A percentile compares a stretch with the other conserved stretches of the same genome.
phyloP scores from a whole-genome alignment of 1,140 invertebrate genomes.

The Drosophila bocki region DNA sequence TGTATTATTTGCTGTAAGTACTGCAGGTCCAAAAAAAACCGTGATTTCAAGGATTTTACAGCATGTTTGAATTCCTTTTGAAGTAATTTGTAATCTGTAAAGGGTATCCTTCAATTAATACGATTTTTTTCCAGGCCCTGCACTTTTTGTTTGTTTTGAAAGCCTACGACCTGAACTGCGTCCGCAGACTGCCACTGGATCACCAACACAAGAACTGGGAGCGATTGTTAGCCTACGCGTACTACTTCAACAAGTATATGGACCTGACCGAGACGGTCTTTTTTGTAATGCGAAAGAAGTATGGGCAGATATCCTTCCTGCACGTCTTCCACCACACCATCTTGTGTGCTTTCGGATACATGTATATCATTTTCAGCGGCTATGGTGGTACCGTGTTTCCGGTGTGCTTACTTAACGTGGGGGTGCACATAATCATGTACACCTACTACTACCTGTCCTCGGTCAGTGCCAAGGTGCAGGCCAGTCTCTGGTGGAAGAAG shows the following conservation, averaged over 20 bases:
- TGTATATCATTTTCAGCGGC: slow-evolving; percentile 17
- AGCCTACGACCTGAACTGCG: slow-evolving; percentile 36
- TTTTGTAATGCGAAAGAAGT: slow-evolving; percentile 62
- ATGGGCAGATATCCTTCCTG: slow-evolving; percentile 54
- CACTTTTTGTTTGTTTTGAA: slow-evolving; percentile 20
- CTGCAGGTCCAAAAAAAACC: too few relatives aligned
- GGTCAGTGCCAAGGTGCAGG: slow-evolving; percentile 9
- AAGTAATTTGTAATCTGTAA: neutral
- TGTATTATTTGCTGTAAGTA: slow-evolving; percentile 25
- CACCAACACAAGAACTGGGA: slow-evolving; percentile 40
- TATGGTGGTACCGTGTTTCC: slow-evolving; percentile 87
- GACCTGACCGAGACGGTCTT: slow-evolving; percentile 58
- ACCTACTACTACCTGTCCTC: slow-evolving; percentile 43
- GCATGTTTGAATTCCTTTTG: too few relatives aligned
- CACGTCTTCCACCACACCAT: slow-evolving; percentile 87
- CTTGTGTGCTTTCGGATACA: slow-evolving; percentile 18
- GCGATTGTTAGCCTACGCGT: slow-evolving; percentile 30
- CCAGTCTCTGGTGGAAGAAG: slow-evolving; percentile 47
- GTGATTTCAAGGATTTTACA: too few relatives aligned
- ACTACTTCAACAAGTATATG: slow-evolving; percentile 56
- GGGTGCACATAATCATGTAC: slow-evolving; percentile 41
- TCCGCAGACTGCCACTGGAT: slow-evolving; percentile 32
- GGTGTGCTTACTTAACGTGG: slow-evolving; percentile 22
- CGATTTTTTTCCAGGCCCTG: slow-evolving; percentile 7
- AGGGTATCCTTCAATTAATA: too few relatives aligned